These are phyloP conservation scores for Diloba caeruleocephala DNA, from an alignment of 2,888 invertebrate species.

Conservation along the genomic window DNA sequence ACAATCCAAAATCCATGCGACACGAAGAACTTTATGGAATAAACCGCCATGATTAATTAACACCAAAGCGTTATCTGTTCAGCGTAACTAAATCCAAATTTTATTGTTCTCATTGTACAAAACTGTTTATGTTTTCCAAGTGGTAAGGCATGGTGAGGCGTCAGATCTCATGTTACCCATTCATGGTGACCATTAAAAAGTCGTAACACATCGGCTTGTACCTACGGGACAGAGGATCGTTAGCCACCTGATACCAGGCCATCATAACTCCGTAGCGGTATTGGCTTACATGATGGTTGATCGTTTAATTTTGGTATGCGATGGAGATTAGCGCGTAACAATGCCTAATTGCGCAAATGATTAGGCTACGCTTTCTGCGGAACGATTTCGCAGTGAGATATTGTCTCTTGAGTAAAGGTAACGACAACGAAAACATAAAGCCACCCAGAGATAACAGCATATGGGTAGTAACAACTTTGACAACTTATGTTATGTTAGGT, in stretches of 20 bases:
- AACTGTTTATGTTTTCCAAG: slow-evolving; percentile 83
- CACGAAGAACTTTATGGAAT: slow-evolving; percentile 46
- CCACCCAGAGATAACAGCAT: slow-evolving; percentile 85
- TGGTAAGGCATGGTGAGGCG: slow-evolving; percentile 63
- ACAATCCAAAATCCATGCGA: slow-evolving; percentile 17
- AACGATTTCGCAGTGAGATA: slow-evolving; percentile 33
- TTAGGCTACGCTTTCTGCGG: slow-evolving; percentile 41
- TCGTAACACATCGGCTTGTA: slow-evolving; percentile 74
- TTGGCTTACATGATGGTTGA: slow-evolving; percentile 59
- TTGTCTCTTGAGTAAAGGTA: slow-evolving; percentile 17
- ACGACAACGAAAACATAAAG: slow-evolving; percentile 72
- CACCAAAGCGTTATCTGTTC: slow-evolving; percentile 55
- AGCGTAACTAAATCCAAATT: slow-evolving; percentile 78
- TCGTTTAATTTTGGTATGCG: slow-evolving; percentile 72
- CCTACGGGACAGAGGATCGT: slow-evolving; percentile 87
- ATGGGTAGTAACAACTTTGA: slow-evolving; percentile 86
- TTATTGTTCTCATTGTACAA: slow-evolving; percentile 75
- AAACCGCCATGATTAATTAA: slow-evolving; percentile 55
- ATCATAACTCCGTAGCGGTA: slow-evolving; percentile 71
- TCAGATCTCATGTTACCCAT: slow-evolving; percentile 85
- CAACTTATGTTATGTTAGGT: no score
- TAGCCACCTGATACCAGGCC: slow-evolving; percentile 84
- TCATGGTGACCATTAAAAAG: slow-evolving; percentile 86
- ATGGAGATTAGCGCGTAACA: slow-evolving; percentile 56
- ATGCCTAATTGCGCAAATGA: slow-evolving; percentile 53